Conservation (phyloP, 2,113 vertebrate genomes). For the Rhynchopsitta pachyrhyncha region DNA sequence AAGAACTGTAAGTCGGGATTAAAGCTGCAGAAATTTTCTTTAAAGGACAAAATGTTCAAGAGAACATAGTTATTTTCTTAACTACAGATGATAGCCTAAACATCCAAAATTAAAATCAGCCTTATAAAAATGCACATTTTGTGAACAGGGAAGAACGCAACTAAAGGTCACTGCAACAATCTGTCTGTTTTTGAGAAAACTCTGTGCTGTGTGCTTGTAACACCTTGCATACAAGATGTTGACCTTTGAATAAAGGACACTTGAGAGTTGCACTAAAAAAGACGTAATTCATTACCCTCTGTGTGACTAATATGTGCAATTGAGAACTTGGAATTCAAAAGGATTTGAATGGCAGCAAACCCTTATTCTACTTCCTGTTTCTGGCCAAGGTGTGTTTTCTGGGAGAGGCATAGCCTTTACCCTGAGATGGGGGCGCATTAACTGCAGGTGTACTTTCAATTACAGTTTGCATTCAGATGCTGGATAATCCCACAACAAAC, state of each 20-base stretch:
- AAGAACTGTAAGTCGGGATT: background rate
- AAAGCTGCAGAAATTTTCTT: background rate
- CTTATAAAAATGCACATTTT: constrained; percentile 2
- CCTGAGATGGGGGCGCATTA: background rate
- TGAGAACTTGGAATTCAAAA: background rate
- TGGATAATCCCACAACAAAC: background rate
- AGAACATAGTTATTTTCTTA: constrained; percentile 20
- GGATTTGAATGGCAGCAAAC: background rate
- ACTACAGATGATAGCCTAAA: constrained; percentile 42
- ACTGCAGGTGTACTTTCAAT: background rate
- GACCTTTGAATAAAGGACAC: constrained; percentile 64
- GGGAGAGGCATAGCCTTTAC: background rate
- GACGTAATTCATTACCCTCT: background rate
- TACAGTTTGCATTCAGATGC: background rate
- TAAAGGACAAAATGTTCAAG: constrained; percentile 3
- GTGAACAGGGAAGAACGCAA: background rate
- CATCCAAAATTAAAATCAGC: constrained; percentile 42
- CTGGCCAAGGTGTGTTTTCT: background rate
- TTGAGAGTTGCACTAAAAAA: constrained; percentile 31
- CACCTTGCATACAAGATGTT: constrained; percentile 67
- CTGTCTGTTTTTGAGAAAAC: constrained; percentile 49
- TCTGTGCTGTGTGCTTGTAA: background rate
- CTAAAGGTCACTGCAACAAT: constrained; percentile 61
- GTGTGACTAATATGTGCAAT: background rate
- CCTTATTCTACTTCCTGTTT: background rate